Base-by-base conservation (phyloP, 2,113 vertebrate species). In the Leiothrix lutea region DNA sequence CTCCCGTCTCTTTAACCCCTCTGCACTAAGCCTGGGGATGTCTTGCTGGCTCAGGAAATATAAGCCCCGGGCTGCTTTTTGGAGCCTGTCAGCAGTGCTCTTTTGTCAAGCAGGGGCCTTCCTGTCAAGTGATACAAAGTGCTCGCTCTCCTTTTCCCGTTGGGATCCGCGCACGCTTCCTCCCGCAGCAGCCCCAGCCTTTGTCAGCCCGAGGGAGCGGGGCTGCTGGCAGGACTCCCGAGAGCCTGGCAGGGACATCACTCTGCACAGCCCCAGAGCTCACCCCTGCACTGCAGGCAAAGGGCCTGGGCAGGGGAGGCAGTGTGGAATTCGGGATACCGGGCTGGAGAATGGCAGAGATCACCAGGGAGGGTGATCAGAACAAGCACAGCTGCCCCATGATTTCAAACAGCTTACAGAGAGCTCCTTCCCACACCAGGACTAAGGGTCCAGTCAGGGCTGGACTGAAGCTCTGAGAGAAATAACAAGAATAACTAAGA, bases 71-170 rank as follows among this genome's bases (percentile, higher is more conserved):
- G 84, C 87, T 89, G 91, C 86, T 91, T 97, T 97, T 94, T 53
- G 95, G 94, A 96, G 87, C 65, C 66, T 95, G 91, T 96, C 95
- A 95, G 91, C 91, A 88, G 78, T 0, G 11, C 84, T 96, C 93
- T 89, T 97, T 95, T 94, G 91, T 95, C 95, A 93, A 91, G 70
- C 91, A 50, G 91, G 80, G 91, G 81, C 94, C 90, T 97, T 95
- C 93, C 93, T 96, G 91, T 91, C 90, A 94, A 95, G 94, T 12
- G 84, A 95, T 69, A 96, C 95, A 92, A 97, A 97, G 96, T 95
- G 91, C 73, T 91, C 4, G 48, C 73, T 81, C 95, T 95, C 74
- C 91, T 95, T 87, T 90, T 87, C 93, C 93, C 93, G 73, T 5
- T 6, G 80, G 86, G 95, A 94, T 83, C 91, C 3, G 69, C 25